Percentiles rank a stretch among this genome's conserved stretches.
Evolutionary conservation across 2,888 invertebrate genomes (phyloP).

Genomic region (Heliconius cydno): DNA sequence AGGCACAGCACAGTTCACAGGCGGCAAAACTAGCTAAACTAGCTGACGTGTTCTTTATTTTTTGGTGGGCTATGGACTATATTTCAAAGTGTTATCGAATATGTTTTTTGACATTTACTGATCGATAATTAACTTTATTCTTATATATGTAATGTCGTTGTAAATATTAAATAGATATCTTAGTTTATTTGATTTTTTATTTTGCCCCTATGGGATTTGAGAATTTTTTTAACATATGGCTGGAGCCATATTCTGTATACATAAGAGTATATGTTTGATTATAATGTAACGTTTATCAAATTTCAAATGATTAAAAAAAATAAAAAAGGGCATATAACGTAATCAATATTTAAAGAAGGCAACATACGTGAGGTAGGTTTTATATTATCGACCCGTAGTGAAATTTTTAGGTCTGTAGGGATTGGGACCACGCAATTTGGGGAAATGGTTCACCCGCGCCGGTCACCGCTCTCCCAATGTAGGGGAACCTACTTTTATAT

Average conservation of each 20-base stretch:
- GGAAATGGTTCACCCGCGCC: conserved; percentile 61
- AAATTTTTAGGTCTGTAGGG: conserved; percentile 66
- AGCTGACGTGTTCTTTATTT: conserved; percentile 6
- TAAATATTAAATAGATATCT: neutral
- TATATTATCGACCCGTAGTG: conserved; percentile 50
- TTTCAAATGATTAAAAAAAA: neutral
- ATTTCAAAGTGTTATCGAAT: neutral
- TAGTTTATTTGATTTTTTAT: neutral
- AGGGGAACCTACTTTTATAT: neutral
- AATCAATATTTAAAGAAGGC: neutral
- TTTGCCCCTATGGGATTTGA: neutral
- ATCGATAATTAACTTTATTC: neutral
- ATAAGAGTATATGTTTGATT: neutral
- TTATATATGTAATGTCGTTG: neutral
- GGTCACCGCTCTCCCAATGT: conserved; percentile 54
- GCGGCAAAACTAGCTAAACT: conserved; percentile 5
- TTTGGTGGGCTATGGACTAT: conserved; percentile 12
- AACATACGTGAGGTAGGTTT: neutral
- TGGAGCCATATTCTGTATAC: neutral
- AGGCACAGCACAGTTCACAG: neutral
- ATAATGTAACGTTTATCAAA: neutral
- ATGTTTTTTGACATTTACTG: neutral
- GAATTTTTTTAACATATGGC: neutral
- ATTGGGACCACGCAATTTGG: conserved; percentile 65
- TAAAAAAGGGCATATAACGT: neutral